phyloP scores from a whole-genome alignment of 2,113 vertebrate species.

The Arenaria interpres region DNA sequence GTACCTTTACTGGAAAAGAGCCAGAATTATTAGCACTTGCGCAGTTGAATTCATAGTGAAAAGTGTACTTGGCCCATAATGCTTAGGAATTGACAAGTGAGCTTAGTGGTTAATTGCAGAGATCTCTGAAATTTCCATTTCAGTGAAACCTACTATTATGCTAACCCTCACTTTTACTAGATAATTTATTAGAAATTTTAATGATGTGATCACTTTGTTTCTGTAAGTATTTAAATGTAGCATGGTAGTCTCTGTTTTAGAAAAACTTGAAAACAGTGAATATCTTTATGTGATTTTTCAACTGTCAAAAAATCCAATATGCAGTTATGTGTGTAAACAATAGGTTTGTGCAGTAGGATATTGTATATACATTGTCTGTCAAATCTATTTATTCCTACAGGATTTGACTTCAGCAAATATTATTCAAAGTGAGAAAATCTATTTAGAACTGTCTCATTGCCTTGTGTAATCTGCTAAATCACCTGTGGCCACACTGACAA shows the following conservation, averaged over 20 bases:
- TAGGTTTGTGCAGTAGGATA: not conserved
- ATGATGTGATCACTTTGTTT: not conserved
- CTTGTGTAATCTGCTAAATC: slow-evolving; percentile 6
- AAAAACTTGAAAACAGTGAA: not conserved
- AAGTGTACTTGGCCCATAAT: not conserved
- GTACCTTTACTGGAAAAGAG: not conserved
- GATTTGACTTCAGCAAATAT: slow-evolving; percentile 24
- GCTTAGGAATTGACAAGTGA: not conserved
- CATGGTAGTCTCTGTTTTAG: not conserved
- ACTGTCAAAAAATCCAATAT: not conserved
- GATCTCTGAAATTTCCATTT: not conserved
- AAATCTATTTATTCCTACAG: slow-evolving; percentile 19
- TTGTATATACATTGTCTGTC: not conserved
- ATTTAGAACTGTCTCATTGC: slow-evolving; percentile 7
- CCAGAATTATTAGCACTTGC: not conserved
- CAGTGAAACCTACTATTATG: not conserved
- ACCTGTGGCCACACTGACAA: not conserved
- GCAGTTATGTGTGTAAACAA: slow-evolving; percentile 14
- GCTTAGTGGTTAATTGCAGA: not conserved
- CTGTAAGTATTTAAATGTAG: not conserved
- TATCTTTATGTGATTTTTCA: not conserved
- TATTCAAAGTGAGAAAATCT: slow-evolving; percentile 48
- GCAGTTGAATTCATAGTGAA: not conserved
- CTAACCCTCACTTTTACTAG: not conserved
- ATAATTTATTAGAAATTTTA: not conserved